Base-by-base conservation (phyloP, 1,140 invertebrate species). In the Cherax destructor region DNA sequence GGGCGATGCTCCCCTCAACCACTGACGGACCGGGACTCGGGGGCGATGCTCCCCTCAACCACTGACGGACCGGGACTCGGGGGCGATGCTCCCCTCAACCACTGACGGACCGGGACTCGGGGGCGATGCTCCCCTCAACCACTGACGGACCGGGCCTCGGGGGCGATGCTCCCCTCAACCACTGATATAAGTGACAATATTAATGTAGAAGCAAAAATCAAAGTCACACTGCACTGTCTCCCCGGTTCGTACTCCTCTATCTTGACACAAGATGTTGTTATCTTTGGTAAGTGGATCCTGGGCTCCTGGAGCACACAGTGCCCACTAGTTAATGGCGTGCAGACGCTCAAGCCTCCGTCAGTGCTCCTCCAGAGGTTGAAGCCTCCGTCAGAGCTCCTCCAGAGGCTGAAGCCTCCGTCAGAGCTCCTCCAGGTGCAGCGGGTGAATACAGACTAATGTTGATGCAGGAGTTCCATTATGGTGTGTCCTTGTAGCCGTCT, bases 261-360 rank as follows among this genome's bases (percentile, higher is more conserved):
- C 69, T 11, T 74, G 69, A 74, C 69, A 74, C 69, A 74, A 74
- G 69, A 74, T 21, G 69, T 74, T 30, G n/a, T 74, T 30, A 74
- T 74, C n/a, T 30, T 6, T 1, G 69, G n/a, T 24, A 30, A 5
- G 69, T 9, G 52, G 69, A 30, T 6, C n/a, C 61, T 4, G 61
- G 61, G 61, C 61, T 41, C 61, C 69, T 21, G 7, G n/a, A 74
- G 21, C 69, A 9, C 69, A 0, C 69, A n/a, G n/a, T 74, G 69
- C 69, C 69, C 69, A 74, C 13, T 11, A 74, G 13, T 74, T 74
- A 74, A 74, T 74, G 69, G 69, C 69, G 24, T 24, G 69, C 65
- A 69, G 21, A 69, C 65, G 65, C 65, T 69, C 65, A 69, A 69
- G 65, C 18, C 65, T 69, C 65, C 65, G 65, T 69, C 65, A 69